Percentiles rank a stretch among this genome's conserved stretches.
Conservation (phyloP, 2,113 vertebrate genomes). For the Hippocampus comes region DNA sequence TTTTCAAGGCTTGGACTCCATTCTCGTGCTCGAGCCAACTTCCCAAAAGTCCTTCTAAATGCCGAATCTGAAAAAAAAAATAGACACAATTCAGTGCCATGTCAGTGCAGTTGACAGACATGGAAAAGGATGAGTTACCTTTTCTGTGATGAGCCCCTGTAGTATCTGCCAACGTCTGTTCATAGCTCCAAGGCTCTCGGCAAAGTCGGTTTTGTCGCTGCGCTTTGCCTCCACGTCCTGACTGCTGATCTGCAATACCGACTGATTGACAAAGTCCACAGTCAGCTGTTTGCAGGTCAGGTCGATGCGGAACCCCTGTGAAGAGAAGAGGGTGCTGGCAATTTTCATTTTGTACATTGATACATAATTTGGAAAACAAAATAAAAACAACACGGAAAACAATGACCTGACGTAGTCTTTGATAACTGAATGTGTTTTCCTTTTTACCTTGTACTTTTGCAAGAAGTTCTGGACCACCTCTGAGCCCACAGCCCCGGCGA, state of each 20-base stretch:
- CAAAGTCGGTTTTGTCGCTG: conserved; percentile 95
- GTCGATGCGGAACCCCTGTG: conserved; percentile 92
- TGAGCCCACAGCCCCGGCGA: conserved; percentile 83
- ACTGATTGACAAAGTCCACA: conserved; percentile 96
- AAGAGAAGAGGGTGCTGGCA: neutral
- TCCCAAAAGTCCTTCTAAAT: conserved; percentile 84
- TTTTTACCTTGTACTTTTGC: conserved; percentile 91
- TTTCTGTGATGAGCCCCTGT: conserved; percentile 85
- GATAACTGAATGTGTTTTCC: neutral
- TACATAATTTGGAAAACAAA: neutral
- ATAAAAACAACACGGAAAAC: neutral
- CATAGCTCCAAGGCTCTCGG: conserved; percentile 92
- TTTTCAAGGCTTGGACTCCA: conserved; percentile 80
- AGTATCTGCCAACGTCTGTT: conserved; percentile 94
- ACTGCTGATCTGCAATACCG: conserved; percentile 91
- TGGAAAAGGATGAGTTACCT: conserved; percentile 67
- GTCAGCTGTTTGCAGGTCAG: conserved; percentile 94
- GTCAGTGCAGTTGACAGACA: neutral
- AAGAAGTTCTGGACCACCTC: conserved; percentile 80
- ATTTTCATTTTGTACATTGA: neutral
- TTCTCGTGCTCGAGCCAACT: conserved; percentile 91
- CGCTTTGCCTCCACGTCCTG: conserved; percentile 96
- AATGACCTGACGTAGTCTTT: too few relatives aligned
- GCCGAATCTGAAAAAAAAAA: conserved; percentile 78
- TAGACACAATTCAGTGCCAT: neutral